phyloP scores from a whole-genome alignment of 2,888 invertebrate species.

The Megastigmus dorsalis region DNA sequence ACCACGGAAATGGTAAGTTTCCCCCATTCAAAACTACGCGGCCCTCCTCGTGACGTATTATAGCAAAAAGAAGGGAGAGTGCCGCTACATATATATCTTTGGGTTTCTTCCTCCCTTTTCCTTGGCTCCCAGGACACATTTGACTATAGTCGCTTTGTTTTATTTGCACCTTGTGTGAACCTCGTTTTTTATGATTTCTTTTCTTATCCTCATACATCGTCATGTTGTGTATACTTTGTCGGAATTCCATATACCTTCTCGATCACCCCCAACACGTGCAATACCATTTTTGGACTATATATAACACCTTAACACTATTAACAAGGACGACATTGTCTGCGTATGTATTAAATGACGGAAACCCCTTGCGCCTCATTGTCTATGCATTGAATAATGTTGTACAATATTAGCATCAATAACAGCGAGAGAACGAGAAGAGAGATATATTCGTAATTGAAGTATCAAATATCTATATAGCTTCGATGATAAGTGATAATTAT shows the following conservation, averaged over 20 bases:
- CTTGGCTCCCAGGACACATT: conserved; percentile 5
- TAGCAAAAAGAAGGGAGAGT: not conserved
- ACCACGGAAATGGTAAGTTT: conserved; percentile 89
- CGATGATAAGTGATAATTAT: too few relatives aligned
- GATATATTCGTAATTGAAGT: conserved; percentile 13
- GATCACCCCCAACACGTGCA: too few relatives aligned
- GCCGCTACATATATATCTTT: too few relatives aligned
- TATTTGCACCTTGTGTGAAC: conserved; percentile 32
- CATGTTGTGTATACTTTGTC: not conserved
- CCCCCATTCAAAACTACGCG: not conserved
- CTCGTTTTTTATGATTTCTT: conserved; percentile 13
- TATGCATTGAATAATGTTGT: too few relatives aligned
- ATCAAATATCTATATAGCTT: not conserved
- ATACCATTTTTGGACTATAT: too few relatives aligned
- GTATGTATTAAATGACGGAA: too few relatives aligned
- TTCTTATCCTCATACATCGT: not conserved
- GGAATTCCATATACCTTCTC: too few relatives aligned
- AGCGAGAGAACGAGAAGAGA: not conserved
- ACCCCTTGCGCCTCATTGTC: too few relatives aligned
- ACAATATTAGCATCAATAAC: conserved; percentile 11
- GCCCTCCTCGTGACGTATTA: too few relatives aligned
- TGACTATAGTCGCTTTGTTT: not conserved
- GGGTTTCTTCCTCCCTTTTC: not conserved
- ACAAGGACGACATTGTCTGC: too few relatives aligned
- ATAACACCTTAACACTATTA: too few relatives aligned